phyloP scores from a whole-genome alignment of 2,113 vertebrate species.

The Alligator sinensis region DNA sequence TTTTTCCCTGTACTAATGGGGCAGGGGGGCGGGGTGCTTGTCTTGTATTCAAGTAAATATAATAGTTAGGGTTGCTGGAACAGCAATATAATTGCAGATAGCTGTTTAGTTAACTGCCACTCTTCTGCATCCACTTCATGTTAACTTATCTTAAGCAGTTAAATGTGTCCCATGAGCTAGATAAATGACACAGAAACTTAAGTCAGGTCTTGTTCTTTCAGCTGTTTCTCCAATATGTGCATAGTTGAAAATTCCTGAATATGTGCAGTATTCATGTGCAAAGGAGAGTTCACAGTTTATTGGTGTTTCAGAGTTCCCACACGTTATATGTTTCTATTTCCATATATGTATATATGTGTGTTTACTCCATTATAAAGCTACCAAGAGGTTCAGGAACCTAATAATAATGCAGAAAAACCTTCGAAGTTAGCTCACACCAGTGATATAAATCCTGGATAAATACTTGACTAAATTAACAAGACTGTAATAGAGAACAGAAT shows the following conservation, averaged over 20 bases:
- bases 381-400: fast-evolving
- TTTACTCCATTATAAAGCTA: background rate
- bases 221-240: fast-evolving
- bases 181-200: background rate
- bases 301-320: fast-evolving
- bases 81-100: background rate
- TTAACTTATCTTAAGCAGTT: background rate
- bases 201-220: background rate
- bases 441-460: background rate
- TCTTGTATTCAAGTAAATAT: no score
- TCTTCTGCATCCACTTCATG: background rate
- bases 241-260: background rate
- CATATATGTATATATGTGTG: no score
- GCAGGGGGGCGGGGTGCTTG: no score
- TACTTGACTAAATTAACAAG: background rate
- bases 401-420: fast-evolving
- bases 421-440: background rate
- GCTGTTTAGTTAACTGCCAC: fast-evolving
- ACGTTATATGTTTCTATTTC: no score
- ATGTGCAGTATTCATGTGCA: fast-evolving
- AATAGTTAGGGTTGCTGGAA: background rate
- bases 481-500: background rate
- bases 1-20: no score
- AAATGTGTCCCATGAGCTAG: background rate
- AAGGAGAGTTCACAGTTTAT: background rate